A percentile compares a stretch with the other conserved stretches of the same genome.
Conservation (phyloP, 2,113 vertebrate genomes). For the Antechinus stuartii region DNA sequence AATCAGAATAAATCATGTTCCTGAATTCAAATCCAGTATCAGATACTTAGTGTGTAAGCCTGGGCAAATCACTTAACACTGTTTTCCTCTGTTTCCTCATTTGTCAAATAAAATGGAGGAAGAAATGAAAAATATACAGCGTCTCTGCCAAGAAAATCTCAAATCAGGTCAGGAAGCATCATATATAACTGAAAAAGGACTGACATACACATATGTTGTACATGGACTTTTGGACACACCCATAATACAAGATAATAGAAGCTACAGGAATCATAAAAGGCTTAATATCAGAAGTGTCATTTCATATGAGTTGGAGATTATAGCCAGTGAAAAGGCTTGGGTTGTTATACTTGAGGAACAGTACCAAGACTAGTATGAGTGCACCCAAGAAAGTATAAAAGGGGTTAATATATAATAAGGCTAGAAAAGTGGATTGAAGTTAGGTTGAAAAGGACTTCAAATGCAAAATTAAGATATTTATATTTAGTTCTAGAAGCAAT, state of each 20-base stretch:
- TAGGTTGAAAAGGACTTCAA: background rate
- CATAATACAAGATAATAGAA: background rate
- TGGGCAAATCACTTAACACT: background rate
- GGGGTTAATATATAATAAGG: background rate
- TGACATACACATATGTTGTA: background rate
- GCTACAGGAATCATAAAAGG: background rate
- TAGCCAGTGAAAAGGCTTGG: background rate
- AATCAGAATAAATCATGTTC: background rate
- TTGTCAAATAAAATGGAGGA: background rate
- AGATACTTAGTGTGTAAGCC: background rate
- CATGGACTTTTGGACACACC: background rate
- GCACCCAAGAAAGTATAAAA: background rate
- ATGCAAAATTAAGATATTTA: background rate
- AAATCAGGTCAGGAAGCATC: background rate
- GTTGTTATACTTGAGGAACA: background rate
- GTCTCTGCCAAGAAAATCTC: background rate
- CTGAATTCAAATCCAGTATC: background rate
- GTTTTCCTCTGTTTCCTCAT: background rate
- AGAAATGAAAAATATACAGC: background rate
- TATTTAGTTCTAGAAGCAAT: background rate
- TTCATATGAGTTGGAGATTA: background rate
- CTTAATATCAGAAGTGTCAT: background rate
- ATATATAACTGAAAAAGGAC: background rate
- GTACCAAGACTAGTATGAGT: background rate
- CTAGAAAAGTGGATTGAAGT: background rate